phyloP scores from a whole-genome alignment of 2,113 vertebrate genomes.

The Sylvilagus bachmani region DNA sequence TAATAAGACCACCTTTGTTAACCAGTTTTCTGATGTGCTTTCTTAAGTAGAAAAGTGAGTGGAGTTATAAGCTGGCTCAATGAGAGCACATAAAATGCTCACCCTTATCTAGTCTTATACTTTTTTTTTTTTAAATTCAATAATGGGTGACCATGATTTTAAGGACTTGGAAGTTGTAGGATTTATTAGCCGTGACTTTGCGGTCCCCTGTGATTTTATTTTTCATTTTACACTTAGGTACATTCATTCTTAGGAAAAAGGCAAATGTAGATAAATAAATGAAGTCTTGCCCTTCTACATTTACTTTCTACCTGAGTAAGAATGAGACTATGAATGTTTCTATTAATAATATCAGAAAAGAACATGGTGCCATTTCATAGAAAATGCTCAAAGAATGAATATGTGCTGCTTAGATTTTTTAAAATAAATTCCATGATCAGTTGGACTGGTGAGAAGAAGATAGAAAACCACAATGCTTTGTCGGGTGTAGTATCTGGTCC shows the following conservation, averaged over 20 bases:
- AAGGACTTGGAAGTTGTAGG: neutral
- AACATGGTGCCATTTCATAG: neutral
- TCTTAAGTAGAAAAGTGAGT: neutral
- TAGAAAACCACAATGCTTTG: neutral
- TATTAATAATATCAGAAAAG: slow-evolving; percentile 32
- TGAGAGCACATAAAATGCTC: neutral
- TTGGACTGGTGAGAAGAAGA: neutral
- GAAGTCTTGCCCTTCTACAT: neutral
- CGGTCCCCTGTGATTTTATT: neutral
- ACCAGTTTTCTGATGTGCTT: slow-evolving; percentile 13
- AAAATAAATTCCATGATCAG: neutral
- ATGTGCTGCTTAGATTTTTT: neutral
- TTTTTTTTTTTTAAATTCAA: neutral
- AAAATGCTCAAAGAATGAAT: slow-evolving; percentile 18
- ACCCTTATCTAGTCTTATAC: neutral
- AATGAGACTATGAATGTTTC: neutral
- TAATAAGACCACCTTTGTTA: slow-evolving; percentile 54
- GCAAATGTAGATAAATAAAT: neutral
- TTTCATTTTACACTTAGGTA: neutral
- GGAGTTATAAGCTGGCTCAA: neutral
- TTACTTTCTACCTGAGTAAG: neutral
- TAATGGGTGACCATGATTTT: neutral
- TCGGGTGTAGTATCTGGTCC: neutral
- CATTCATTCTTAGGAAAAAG: slow-evolving; percentile 30
- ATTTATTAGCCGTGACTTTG: neutral